A percentile compares a stretch with the other conserved stretches of the same genome.
Evolutionary conservation across 37 sponge, comb jelly and placozoan species (phyloP).

Genomic region (Axinella damicornis): DNA sequence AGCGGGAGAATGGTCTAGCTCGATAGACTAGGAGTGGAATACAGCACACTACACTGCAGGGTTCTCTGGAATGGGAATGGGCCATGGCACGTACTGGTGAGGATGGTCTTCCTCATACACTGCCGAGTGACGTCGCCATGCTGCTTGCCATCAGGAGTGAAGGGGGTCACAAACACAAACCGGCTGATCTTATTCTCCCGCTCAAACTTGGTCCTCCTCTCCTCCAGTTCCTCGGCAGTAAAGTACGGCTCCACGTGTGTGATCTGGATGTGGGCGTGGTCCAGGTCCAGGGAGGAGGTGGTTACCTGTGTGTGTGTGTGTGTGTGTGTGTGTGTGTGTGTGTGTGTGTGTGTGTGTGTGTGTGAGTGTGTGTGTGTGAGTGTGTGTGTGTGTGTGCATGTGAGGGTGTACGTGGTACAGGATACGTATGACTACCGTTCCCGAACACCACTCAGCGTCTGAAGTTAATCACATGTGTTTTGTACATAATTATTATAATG

Average conservation of each 20-base stretch:
- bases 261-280: slow-evolving; percentile 88
- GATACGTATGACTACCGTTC: too few relatives aligned
- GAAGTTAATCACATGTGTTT: too few relatives aligned
- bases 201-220: slow-evolving; percentile 88
- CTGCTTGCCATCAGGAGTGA: slow-evolving; percentile 77
- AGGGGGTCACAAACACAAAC: slow-evolving; percentile 93
- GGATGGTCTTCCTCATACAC: slow-evolving; percentile 88
- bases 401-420: too few relatives aligned
- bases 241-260: slow-evolving; percentile 92
- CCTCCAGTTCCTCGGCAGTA: slow-evolving; percentile 58
- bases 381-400: too few relatives aligned
- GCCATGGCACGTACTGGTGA: slow-evolving; percentile 77
- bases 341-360: background rate
- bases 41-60: too few relatives aligned
- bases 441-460: too few relatives aligned
- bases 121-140: slow-evolving; percentile 74
- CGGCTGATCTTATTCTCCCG: slow-evolving; percentile 67
- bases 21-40: too few relatives aligned
- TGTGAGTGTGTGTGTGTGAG: too few relatives aligned
- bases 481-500: too few relatives aligned
- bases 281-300: slow-evolving; percentile 44
- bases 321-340: too few relatives aligned
- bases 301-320: slow-evolving; percentile 66
- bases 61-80: too few relatives aligned
- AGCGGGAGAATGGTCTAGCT: too few relatives aligned